Evolutionary conservation across 2,888 invertebrate genomes (phyloP), one percentile per base, ranked within the genome.

Genomic region (Hemaris fuciformis): DNA sequence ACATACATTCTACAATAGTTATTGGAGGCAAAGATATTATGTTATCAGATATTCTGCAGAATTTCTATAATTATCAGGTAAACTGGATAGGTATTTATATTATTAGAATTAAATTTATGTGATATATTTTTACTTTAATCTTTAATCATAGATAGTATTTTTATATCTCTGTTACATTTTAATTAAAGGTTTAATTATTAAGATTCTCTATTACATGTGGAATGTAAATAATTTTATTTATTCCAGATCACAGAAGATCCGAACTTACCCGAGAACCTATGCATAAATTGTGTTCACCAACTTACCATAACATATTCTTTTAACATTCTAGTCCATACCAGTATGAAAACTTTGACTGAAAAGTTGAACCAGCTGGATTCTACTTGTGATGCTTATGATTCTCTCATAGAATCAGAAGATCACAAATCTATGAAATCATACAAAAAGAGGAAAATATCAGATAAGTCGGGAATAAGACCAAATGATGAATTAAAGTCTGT

Each of bases 261-360:
- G 6, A 69, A 79, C 8, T 79, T 71, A 65, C 91, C 92, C 15
- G 81, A 85, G 46, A 84, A 81, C 43, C 77, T 93, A 27, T 93
- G 93, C 67, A 87, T 90, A 57, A 85, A 80, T 65, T 93, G 93
- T 72, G 85, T 89, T 27, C 87, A 89, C 65, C 91, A 92, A 42
- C 81, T 93, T 6, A 91, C 88, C 20, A 79, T 91, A 34, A 91
- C 91, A 23, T 88, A 91, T 73, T 90, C 92, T 2, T 93, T 93
- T 70, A 92, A 93, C 80, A 70, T 79, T 1, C 83, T 92, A 2
- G 85, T 92, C 69, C 87, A 91, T 64, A 72, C 81, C n/a, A 89
- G 81, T 71, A 72, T 81, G 20, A 86, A 79, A 72, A 85, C 81
- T 7, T 71, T 91, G 58, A 66, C 75, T 27, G 83, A 84, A 57